Percentiles rank a stretch among this genome's conserved stretches.
Evolutionary conservation across 2,797 vertebrate species (phyloP).

Genomic region (Harpagifer antarcticus): DNA sequence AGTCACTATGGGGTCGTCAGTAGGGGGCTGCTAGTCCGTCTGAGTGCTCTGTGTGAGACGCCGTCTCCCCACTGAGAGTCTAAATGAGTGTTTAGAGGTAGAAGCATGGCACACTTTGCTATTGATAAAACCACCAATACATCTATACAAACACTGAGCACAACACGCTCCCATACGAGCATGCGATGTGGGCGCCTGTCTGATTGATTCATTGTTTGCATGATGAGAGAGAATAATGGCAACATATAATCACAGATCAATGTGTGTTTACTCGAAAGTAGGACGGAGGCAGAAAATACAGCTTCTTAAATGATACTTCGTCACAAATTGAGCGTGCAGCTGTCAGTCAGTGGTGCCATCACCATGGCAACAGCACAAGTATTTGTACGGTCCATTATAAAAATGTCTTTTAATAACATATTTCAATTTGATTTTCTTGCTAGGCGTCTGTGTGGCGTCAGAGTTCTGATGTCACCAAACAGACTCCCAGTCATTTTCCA

Average conservation of each 20-base stretch:
- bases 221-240: conserved; percentile 55
- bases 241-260: conserved; percentile 52
- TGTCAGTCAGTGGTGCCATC: conserved; percentile 72
- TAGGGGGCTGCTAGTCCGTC: conserved; percentile 51
- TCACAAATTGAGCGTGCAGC: conserved; percentile 55
- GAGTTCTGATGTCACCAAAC: conserved; percentile 29
- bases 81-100: conserved; percentile 68
- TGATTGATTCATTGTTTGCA: conserved; percentile 51
- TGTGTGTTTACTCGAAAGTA: conserved; percentile 58
- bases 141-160: conserved; percentile 26
- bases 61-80: conserved; percentile 32
- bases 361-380: conserved; percentile 70
- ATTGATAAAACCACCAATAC: conserved; percentile 52
- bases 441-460: conserved; percentile 30
- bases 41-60: conserved; percentile 43
- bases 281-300: conserved; percentile 46
- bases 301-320: conserved; percentile 55
- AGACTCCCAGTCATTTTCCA: conserved; percentile 10
- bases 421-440: conserved; percentile 59
- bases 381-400: conserved; percentile 55
- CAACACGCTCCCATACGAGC: conserved; percentile 1
- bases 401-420: conserved; percentile 51
- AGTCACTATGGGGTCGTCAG: conserved; percentile 38
- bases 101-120: conserved; percentile 43
- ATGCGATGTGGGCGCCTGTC: conserved; percentile 17